Evolutionary conservation across 2,797 vertebrate species (phyloP).

Genomic region (Notolabrus celidotus): DNA sequence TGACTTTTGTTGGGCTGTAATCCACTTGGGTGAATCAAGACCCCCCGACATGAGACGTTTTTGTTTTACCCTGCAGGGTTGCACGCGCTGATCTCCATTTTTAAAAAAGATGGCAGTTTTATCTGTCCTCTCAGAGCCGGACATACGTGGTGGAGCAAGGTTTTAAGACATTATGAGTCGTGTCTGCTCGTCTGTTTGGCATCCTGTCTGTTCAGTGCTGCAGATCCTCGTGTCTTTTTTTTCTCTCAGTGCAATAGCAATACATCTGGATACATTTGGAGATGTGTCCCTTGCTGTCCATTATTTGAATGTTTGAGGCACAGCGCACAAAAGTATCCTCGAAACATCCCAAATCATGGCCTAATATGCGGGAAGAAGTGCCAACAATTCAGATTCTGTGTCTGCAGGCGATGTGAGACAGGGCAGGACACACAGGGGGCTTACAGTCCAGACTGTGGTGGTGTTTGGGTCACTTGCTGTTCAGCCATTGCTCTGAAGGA

Average conservation of each 20-base stretch:
- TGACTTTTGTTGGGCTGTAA: conserved; percentile 6
- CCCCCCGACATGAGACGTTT: no score
- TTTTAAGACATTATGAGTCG: neutral
- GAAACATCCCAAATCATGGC: no score
- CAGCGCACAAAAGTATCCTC: no score
- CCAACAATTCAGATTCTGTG: neutral
- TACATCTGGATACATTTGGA: no score
- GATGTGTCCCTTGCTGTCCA: neutral
- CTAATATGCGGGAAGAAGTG: neutral
- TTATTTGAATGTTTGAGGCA: no score
- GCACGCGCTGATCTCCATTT: conserved; percentile 8
- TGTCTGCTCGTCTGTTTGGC: neutral
- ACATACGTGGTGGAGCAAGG: neutral
- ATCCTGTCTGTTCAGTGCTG: neutral
- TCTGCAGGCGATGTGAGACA: neutral
- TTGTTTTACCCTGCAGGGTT: neutral
- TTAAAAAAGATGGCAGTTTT: conserved; percentile 32
- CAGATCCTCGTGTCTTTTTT: no score
- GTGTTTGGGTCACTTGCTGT: neutral
- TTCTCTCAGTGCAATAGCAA: no score
- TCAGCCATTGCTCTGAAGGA: neutral
- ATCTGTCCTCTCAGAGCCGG: conserved; percentile 4
- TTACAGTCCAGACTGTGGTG: neutral
- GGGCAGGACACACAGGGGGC: neutral
- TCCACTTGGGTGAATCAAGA: neutral